Evolutionary conservation across 2,888 invertebrate genomes (phyloP), one percentile per base, ranked within the genome.

Genomic region (Tenthredo notha): DNA sequence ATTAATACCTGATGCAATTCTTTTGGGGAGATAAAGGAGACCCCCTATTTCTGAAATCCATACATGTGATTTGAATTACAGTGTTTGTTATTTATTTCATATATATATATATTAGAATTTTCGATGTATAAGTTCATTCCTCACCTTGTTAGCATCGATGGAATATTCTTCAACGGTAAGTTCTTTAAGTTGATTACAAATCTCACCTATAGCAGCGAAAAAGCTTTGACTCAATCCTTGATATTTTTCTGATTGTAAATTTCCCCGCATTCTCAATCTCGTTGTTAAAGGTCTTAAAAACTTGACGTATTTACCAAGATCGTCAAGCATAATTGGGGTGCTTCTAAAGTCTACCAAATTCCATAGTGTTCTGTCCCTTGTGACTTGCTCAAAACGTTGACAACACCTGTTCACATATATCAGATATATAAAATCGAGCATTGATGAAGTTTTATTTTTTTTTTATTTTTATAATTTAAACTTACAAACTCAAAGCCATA

Each of bases 331-430:
- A 89, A 92, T 54, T 86, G 92, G 77, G n/a, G 88, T 86, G 0
- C 84, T 87, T 25, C 94, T 91, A 0, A 94, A 94, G 87, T 95
- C 95, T 65, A 95, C 94, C 0, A 84, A 88, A 37, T 90, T 92
- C 95, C 95, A 95, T 0, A 95, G 92, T 0, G 95, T 94, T 61
- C 94, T 94, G 88, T 95, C 95, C 18, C 93, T 92, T 0, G 94
- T 92, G 0, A 95, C 87, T 1, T 91, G 88, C 7, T 93, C 93
- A 0, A 95, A 92, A 0, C 95, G 94, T 0, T 92, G 88, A 86
- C 95, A 95, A 0, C 94, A 93, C 88, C 95, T 95, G 90, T 6
- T 21, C 33, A 85, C 21, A 33, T 3, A 75, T 70, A 40, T 40
- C 47, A 29, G 33, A 33, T 67, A 85, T 40, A 86, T 40, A 65